Evolutionary conservation across 2,797 vertebrate species (phyloP), one percentile per base, ranked within the genome.

Genomic region (Pipistrellus kuhlii): DNA sequence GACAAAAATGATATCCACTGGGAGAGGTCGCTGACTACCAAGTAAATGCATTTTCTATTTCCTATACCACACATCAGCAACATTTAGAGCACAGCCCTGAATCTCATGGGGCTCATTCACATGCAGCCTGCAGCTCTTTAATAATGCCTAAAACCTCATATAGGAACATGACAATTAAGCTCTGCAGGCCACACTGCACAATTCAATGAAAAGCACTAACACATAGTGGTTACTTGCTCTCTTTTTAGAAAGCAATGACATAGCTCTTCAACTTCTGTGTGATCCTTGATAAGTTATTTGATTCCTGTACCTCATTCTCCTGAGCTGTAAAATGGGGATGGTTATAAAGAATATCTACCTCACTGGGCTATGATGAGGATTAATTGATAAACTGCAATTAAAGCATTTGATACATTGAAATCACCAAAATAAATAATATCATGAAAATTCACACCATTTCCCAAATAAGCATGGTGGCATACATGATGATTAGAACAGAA

Each of bases 41-140:
- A 85, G 55, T 83, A 90, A 94, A 76, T 57, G 77, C 25, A 84
- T 38, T 80, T 81, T 53, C 46, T 71, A 25, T 62, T 91, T 91
- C 25, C 25, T 85, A 30, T 46, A 32, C n/a, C 69, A 20, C 82
- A 20, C 30, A 85, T 80, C 72, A 89, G 46, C 82, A 88, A 57
- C 90, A 86, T 69, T 94, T 68, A 90, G 18, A 90, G 21, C n/a
- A 83, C 69, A 35, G 20, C 20, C n/a, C 68, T 85, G 17, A 75
- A 17, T 92, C 38, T 93, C 85, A 62, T 4, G n/a, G 21, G 84
- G 15, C 3, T 85, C 57, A 44, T 85, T 88, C 35, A 76, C 8
- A 82, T 32, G 11, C 0, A 14, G 41, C 80, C 38, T 82, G 21
- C 20, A 85, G 20, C 21, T 96, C 62, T 66, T 66, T 14, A 68